A percentile compares a stretch with the other conserved stretches of the same genome.
phyloP scores from a whole-genome alignment of 2,888 invertebrate genomes.

The Stenotaenia linearis region DNA sequence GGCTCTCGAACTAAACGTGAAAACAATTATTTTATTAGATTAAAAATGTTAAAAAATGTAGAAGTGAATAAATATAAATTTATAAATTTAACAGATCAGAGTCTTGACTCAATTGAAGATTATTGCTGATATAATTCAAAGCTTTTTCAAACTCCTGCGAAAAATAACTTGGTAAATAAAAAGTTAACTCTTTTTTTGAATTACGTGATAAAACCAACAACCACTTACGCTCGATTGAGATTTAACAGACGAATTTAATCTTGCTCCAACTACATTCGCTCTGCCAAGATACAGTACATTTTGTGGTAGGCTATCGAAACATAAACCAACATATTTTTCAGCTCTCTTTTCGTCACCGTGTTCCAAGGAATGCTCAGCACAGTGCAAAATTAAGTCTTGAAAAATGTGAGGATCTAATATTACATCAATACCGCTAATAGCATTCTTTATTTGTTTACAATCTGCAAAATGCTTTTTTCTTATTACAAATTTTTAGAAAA shows the following conservation, averaged over 20 bases:
- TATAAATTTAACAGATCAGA: background rate
- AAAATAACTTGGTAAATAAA: background rate
- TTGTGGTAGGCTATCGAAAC: background rate
- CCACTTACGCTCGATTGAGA: background rate
- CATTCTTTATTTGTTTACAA: background rate
- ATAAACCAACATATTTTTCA: background rate
- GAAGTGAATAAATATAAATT: background rate
- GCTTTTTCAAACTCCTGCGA: background rate
- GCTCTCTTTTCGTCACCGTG: background rate
- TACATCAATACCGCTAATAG: background rate
- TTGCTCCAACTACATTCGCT: slow-evolving; percentile 8
- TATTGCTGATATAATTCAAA: background rate
- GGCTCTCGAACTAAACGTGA: background rate
- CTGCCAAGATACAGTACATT: background rate
- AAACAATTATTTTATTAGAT: background rate
- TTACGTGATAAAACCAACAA: background rate
- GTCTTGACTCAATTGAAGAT: background rate
- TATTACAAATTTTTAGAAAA: background rate
- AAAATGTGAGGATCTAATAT: background rate
- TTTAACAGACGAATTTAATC: background rate
- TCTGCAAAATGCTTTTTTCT: background rate
- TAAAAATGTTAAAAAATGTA: background rate
- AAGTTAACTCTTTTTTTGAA: background rate
- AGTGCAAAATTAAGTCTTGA: background rate
- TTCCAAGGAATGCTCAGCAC: background rate